Evolutionary conservation across 2,113 vertebrate species (phyloP).

Genomic region (Catharus bicknelli): DNA sequence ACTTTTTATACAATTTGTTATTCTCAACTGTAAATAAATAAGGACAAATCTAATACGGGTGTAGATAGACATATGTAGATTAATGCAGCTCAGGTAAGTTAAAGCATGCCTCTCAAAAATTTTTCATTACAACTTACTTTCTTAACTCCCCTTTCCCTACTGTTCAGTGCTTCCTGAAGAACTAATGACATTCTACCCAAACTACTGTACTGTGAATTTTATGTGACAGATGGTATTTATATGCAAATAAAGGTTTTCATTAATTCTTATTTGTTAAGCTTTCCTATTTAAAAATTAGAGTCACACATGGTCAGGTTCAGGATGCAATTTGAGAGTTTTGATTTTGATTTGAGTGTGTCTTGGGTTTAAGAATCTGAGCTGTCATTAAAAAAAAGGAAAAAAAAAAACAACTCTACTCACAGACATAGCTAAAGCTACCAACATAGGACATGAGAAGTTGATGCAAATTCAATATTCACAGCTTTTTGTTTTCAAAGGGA

Average conservation of each 20-base stretch:
- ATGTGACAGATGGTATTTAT: neutral
- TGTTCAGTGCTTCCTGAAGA: neutral
- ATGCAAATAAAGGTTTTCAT: neutral
- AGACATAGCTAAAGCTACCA: neutral
- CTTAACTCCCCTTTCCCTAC: neutral
- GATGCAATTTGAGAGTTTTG: rapidly evolving
- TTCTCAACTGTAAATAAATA: neutral
- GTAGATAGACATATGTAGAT: neutral
- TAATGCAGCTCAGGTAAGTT: neutral
- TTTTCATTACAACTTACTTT: neutral
- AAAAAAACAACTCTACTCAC: neutral
- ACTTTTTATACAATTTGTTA: neutral
- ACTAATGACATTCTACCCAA: neutral
- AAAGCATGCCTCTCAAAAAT: neutral
- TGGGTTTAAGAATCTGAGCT: neutral
- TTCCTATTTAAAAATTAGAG: neutral
- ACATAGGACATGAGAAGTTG: neutral
- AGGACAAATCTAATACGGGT: neutral
- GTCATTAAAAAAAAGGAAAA: neutral
- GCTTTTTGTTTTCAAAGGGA: neutral
- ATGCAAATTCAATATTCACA: neutral
- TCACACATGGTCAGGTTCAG: neutral
- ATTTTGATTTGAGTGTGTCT: neutral
- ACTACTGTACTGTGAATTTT: neutral
- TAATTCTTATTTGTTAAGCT: neutral